These are phyloP conservation scores for Drosophila sp. DNA, from an alignment of 1,140 invertebrate species.

Conservation along the genomic window DNA sequence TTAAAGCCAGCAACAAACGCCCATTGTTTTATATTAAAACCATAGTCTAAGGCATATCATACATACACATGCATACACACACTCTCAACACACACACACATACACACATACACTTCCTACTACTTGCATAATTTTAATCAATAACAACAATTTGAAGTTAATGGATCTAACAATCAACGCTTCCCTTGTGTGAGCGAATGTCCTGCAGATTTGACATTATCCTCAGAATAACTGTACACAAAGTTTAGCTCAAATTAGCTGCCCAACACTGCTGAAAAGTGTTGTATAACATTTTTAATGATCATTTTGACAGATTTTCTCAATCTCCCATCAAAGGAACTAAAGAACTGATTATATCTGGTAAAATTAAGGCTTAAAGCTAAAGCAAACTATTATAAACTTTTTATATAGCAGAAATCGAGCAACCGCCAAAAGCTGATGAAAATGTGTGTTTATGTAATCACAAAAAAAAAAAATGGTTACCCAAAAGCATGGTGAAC, in stretches of 20 bases:
- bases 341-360: too few species aligned
- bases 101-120: neutral
- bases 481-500: neutral
- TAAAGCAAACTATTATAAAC: too few species aligned
- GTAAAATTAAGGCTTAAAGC: too few species aligned
- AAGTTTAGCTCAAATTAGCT: neutral
- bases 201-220: slow-evolving; percentile 4
- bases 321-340: too few species aligned
- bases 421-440: too few species aligned
- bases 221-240: neutral
- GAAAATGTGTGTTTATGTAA: too few species aligned
- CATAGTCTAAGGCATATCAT: slow-evolving; percentile 52
- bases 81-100: slow-evolving; percentile 11
- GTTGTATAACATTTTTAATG: neutral
- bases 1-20: slow-evolving; percentile 34
- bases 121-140: slow-evolving; percentile 20
- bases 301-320: neutral
- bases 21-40: slow-evolving; percentile 83
- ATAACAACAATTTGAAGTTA: slow-evolving; percentile 6
- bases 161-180: neutral
- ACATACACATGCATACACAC: slow-evolving; percentile 28
- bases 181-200: slow-evolving; percentile 16
- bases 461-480: too few species aligned
- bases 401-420: too few species aligned
- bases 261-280: neutral